phyloP scores from a whole-genome alignment of 2,797 vertebrate species.

The Sternotherus odoratus region DNA sequence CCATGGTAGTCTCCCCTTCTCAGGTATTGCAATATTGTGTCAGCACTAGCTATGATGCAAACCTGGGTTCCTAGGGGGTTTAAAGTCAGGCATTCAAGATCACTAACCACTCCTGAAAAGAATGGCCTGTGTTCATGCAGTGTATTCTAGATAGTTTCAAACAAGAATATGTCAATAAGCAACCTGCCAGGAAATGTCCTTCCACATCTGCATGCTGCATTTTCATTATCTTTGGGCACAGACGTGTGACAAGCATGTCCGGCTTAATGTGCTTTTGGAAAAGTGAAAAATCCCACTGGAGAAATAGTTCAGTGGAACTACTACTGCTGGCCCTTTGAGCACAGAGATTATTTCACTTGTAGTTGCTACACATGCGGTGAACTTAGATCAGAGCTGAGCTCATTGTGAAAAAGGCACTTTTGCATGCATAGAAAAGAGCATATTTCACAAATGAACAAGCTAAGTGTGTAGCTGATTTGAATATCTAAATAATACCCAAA shows the following conservation, averaged over 20 bases:
- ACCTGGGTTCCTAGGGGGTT: neutral
- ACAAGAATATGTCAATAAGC: neutral
- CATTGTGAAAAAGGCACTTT: slow-evolving; percentile 63
- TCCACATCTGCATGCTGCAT: neutral
- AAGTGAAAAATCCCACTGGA: slow-evolving; percentile 32
- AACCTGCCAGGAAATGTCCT: slow-evolving; percentile 20
- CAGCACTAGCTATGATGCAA: neutral
- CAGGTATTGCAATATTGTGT: neutral
- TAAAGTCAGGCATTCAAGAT: neutral
- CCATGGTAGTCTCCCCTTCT: neutral
- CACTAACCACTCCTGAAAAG: neutral
- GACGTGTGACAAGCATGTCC: slow-evolving; percentile 26
- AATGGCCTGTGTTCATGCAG: neutral
- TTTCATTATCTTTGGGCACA: slow-evolving; percentile 62
- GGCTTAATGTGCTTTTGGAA: slow-evolving; percentile 37
- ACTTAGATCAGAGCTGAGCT: slow-evolving; percentile 60
- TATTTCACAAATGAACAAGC: slow-evolving; percentile 73
- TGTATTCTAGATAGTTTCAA: slow-evolving; percentile 12
- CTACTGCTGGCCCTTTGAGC: slow-evolving; percentile 34
- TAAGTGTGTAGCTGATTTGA: slow-evolving; percentile 66
- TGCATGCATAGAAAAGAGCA: slow-evolving; percentile 59
- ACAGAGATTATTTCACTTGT: slow-evolving; percentile 48
- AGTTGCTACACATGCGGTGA: slow-evolving; percentile 51
- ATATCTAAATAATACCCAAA: slow-evolving; percentile 64
- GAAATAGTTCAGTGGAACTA: slow-evolving; percentile 16